phyloP scores from a whole-genome alignment of 2,888 invertebrate species.

The Keiferia lycopersicella region DNA sequence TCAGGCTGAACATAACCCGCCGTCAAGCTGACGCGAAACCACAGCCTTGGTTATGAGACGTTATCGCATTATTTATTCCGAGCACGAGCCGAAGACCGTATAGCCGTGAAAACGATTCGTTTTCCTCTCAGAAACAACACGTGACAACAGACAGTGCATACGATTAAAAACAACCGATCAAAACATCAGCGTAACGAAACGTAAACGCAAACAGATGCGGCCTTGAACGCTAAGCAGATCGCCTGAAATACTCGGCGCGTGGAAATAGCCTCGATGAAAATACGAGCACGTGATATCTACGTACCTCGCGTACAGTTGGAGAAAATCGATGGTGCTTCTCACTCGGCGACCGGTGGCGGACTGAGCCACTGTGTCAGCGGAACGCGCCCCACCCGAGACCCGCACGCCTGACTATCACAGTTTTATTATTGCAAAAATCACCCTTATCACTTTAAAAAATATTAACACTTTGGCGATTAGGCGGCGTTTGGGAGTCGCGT shows the following conservation, averaged over 20 bases:
- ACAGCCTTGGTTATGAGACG: slow-evolving; percentile 47
- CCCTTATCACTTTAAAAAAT: slow-evolving; percentile 59
- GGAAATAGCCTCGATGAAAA: slow-evolving; percentile 76
- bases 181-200: slow-evolving; percentile 56
- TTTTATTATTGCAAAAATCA: slow-evolving; percentile 59
- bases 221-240: slow-evolving; percentile 77
- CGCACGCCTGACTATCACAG: slow-evolving; percentile 72
- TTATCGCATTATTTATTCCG: slow-evolving; percentile 64
- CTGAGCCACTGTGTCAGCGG: slow-evolving; percentile 83
- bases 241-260: slow-evolving; percentile 75
- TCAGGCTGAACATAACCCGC: slow-evolving; percentile 38
- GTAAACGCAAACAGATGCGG: slow-evolving; percentile 73
- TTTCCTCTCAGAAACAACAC: slow-evolving; percentile 52
- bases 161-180: slow-evolving; percentile 53
- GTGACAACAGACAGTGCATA: slow-evolving; percentile 49
- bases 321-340: slow-evolving; percentile 80
- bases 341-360: slow-evolving; percentile 78
- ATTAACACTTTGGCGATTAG: slow-evolving; percentile 50
- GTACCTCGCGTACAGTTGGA: slow-evolving; percentile 74
- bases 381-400: slow-evolving; percentile 76
- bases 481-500: slow-evolving; percentile 53
- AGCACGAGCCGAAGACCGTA: slow-evolving; percentile 54
- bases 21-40: slow-evolving; percentile 42
- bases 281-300: slow-evolving; percentile 76
- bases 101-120: slow-evolving; percentile 67